These are phyloP conservation scores for Hippopotamus amphibius DNA, from an alignment of 2,113 vertebrate species.

Conservation along the genomic window DNA sequence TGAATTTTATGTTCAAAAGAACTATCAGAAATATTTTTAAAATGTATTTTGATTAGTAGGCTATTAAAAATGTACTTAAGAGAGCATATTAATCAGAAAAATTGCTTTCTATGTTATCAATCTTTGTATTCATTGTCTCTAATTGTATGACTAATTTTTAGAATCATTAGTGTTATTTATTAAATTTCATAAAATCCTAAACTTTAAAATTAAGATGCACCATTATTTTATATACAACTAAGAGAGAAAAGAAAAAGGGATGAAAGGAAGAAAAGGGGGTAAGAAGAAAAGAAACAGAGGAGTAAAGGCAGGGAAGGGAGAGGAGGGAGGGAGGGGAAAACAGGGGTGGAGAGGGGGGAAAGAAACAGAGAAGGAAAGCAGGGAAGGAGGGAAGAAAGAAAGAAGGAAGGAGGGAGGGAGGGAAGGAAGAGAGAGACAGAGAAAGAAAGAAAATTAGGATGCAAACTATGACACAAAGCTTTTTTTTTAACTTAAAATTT, in stretches of 20 bases:
- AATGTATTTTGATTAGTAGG: not conserved
- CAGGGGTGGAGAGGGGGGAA: not conserved
- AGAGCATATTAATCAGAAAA: not conserved
- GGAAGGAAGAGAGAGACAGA: not conserved
- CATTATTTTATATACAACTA: not conserved
- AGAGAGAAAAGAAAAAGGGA: not conserved
- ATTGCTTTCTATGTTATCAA: not conserved
- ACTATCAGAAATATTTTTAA: not conserved
- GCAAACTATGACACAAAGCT: too few relatives aligned
- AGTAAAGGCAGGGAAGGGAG: rapidly evolving
- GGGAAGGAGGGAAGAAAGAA: too few relatives aligned
- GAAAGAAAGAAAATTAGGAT: not conserved
- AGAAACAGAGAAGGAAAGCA: too few relatives aligned
- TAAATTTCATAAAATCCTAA: not conserved
- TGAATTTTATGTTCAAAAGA: not conserved
- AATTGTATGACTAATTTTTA: not conserved
- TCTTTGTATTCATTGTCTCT: not conserved
- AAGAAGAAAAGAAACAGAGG: rapidly evolving
- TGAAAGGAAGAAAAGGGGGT: rapidly evolving
- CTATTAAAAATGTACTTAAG: not conserved
- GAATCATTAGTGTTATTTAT: not conserved
- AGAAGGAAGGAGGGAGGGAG: rapidly evolving
- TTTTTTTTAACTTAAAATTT: not conserved
- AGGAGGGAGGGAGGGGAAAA: not conserved
- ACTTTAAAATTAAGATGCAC: not conserved